Evolutionary conservation across 2,888 invertebrate species (phyloP).

Genomic region (Iphiclides podalirius): DNA sequence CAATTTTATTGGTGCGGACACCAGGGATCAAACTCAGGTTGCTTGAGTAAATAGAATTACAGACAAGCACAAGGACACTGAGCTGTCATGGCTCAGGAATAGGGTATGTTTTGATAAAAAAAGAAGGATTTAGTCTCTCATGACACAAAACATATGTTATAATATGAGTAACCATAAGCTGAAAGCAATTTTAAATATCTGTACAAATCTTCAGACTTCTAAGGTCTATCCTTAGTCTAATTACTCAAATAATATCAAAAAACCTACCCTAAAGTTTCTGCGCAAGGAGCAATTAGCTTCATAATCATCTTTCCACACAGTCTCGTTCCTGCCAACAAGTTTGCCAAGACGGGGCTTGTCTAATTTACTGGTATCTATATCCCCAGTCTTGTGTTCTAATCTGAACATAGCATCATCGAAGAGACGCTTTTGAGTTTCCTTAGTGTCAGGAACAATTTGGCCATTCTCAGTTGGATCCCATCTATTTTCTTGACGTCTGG

Average conservation of each 20-base stretch:
- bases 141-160: too few species aligned
- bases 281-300: conserved; percentile 92
- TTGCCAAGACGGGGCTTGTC: conserved; percentile 86
- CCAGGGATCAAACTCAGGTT: too few species aligned
- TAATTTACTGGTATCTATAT: conserved; percentile 84
- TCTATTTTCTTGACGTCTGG: conserved; percentile 96
- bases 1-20: too few species aligned
- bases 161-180: too few species aligned
- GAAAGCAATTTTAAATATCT: too few species aligned
- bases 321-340: conserved; percentile 88
- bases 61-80: too few species aligned
- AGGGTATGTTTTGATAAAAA: too few species aligned
- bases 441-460: conserved; percentile 95
- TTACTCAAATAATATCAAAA: not conserved
- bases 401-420: conserved; percentile 99
- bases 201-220: too few species aligned
- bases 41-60: too few species aligned
- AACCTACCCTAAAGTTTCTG: conserved; percentile 89
- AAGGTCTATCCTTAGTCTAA: too few species aligned
- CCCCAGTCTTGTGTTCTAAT: conserved; percentile 94
- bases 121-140: too few species aligned
- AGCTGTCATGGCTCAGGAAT: too few species aligned
- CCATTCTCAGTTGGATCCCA: conserved; percentile 99
- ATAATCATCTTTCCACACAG: conserved; percentile 95
- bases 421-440: conserved; percentile 91